Evolutionary conservation across 2,888 invertebrate genomes (phyloP).

Genomic region (Cryptus viduatorius): DNA sequence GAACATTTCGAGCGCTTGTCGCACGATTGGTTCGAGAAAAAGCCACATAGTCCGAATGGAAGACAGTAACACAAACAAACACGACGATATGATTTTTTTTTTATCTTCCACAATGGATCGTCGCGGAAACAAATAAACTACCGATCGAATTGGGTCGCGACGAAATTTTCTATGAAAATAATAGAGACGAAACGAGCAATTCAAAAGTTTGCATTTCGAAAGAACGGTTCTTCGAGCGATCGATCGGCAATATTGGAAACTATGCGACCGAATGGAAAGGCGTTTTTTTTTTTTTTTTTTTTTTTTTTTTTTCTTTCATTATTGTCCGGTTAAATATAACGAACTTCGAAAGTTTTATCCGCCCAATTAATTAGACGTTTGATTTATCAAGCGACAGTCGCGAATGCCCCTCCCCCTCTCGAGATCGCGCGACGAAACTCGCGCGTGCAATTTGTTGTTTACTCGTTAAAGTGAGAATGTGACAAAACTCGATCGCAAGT

Average conservation of each 20-base stretch:
- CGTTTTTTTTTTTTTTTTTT: not conserved
- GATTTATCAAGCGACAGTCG: not conserved
- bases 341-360: not conserved
- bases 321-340: not conserved
- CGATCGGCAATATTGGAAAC: not conserved
- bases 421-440: not conserved
- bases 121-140: not conserved
- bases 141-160: not conserved
- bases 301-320: not conserved
- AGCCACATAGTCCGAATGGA: slow-evolving; percentile 8
- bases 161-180: not conserved
- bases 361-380: not conserved
- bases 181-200: not conserved
- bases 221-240: not conserved
- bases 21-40: slow-evolving; percentile 25
- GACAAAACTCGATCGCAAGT: not conserved
- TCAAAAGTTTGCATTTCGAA: not conserved
- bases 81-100: slow-evolving; percentile 3
- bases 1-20: slow-evolving; percentile 62
- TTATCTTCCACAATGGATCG: not conserved
- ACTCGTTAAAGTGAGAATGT: slow-evolving; percentile 8
- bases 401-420: not conserved
- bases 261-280: no score
- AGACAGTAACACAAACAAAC: slow-evolving; percentile 8
- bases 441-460: slow-evolving; percentile 12